phyloP scores from a whole-genome alignment of 2,113 vertebrate species.

The Quiscalus mexicanus region DNA sequence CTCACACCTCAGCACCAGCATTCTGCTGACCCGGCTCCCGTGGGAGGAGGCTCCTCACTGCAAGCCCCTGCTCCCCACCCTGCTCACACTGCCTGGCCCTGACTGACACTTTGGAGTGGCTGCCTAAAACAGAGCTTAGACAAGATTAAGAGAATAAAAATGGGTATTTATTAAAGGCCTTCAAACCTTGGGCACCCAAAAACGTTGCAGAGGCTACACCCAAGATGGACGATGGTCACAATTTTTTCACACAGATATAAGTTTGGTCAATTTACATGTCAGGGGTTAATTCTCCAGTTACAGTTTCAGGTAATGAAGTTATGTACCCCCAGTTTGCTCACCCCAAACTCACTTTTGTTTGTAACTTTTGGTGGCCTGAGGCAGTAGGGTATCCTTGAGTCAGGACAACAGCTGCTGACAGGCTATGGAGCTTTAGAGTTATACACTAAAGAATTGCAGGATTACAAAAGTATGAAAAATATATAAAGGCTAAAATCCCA shows the following conservation, averaged over 20 bases:
- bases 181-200: neutral
- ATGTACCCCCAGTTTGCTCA: neutral
- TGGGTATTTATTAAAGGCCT: neutral
- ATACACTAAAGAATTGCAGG: neutral
- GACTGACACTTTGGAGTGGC: neutral
- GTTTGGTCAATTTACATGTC: neutral
- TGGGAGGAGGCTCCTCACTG: fast-evolving
- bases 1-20: neutral
- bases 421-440: neutral
- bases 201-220: neutral
- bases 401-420: neutral
- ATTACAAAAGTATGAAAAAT: neutral
- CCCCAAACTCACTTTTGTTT: neutral
- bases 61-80: neutral
- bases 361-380: neutral
- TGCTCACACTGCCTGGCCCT: fast-evolving
- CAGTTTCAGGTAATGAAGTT: neutral
- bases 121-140: neutral
- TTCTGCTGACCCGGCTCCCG: fast-evolving
- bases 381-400: neutral
- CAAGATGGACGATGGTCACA: fast-evolving
- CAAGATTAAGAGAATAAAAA: neutral
- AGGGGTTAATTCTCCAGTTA: neutral
- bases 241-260: neutral
- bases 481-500: neutral